Evolutionary conservation across 2,113 vertebrate genomes (phyloP), one percentile per base, ranked within the genome.

Genomic region (Apteryx mantelli): DNA sequence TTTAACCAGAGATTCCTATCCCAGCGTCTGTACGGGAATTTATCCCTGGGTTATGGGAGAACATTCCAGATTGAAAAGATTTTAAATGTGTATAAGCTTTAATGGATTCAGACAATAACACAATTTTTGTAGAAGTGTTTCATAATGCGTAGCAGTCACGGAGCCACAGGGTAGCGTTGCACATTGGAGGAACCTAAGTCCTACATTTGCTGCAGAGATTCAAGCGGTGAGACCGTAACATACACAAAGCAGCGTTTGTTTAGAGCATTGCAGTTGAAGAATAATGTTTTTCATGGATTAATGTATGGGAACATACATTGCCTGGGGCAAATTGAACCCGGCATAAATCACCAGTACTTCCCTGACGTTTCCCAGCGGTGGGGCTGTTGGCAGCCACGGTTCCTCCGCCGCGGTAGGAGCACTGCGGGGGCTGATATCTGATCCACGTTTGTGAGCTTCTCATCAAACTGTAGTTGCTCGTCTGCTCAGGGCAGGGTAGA

Each of bases 111-210:
- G 70, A 20, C 69, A 87, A 3, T 6, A 66, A 55, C 6, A 5
- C 34, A 3, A 0, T 63, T 44, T 16, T 63, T 0, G 0, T 11
- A 5, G 78, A 19, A 56, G 30, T 3, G 20, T 32, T 52, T 5
- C 22, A 53, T 18, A 3, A 0, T 11, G 40, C n/a, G 12, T 38
- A 53, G 44, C 3, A 0, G 5, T 13, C 2, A 1, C 56, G n/a
- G 63, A 88, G 42, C 58, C 13, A 3, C 20, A 7, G 36, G 36
- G 5, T 18, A n/a, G 10, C 0, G 0, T 16, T 77, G 66, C 34
- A 0, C 15, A 3, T 0, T 34, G 60, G 50, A 63, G 19, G 17
- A 24, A 38, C 28, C 19, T 28, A 0, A 24, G 20, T 68, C 30
- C 2, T 10, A 19, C 1, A 0, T 87, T 90, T 58, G 4, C 82